Base-by-base conservation (phyloP, 2,888 invertebrate genomes). In the Cephus spinipes region DNA sequence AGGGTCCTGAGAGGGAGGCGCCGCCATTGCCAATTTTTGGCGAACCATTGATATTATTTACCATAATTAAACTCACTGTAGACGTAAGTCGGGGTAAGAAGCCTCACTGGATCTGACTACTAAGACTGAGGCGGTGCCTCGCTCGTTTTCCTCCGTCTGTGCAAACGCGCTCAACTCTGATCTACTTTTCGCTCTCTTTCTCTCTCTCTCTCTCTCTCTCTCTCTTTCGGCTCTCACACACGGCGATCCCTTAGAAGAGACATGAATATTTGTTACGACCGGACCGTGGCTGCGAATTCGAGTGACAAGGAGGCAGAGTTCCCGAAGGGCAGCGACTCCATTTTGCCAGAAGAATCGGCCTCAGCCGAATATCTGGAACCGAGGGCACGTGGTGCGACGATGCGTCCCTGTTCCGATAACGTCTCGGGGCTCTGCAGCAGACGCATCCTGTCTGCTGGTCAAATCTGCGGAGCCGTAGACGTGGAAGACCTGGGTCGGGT, bases 81-180 rank as follows among this genome's bases (percentile, higher is more conserved):
- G 40, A 40, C 74, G 31, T 77, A 77, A 77, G 77, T 77, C 77
- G 77, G 74, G 77, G 77, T 31, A 33, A 77, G 77, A 77, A 74
- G 74, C 77, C 74, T 34, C 77, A 77, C 77, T 77, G 69, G 77
- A 77, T 77, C 77, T 77, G 77, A 77, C 77, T 77, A 77, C 74
- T 74, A 69, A 77, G 77, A 77, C 77, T 77, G 77, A 74, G 77
- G 77, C 55, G 69, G 77, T 77, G 74, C 71, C 77, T 40, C 15
- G 15, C 40, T 40, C 40, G 4, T 15, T 40, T 6, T 15, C 40
- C 40, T 40, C 15, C 40, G 15, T 6, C 15, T 40, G 12, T 40
- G 40, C 15, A 15, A 40, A 40, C 12, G 40, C 40, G 15, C 40
- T 40, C 6, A 40, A 40, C 40, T 15, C 15, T 40, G 15, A 40